Base-by-base conservation (phyloP, 2,888 invertebrate genomes). In the Trilocha varians region DNA sequence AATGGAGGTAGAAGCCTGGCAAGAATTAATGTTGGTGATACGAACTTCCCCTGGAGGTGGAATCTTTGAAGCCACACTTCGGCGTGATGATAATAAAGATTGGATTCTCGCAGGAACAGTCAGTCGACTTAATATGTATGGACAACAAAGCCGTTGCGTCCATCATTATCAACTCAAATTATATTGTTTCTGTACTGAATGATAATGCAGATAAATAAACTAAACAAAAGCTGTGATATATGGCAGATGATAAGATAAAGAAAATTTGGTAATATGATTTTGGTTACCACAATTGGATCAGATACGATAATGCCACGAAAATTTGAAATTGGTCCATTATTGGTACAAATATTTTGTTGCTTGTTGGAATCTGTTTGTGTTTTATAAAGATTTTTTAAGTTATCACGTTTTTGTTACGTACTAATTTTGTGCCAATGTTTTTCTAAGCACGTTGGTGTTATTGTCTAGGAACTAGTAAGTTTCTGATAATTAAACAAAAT, bases 41-140 rank as follows among this genome's bases (percentile, higher is more conserved):
- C 78, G 87, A 45, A 91, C 92, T 0, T 49, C 62, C 33, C 95
- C 95, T 0, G 91, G 94, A 1, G 82, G 78, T 36, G 94, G 89
- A 0, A 72, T 91, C 37, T 96, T 96, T 65, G 96, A 97, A 70
- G 93, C 91, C 1, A 94, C 95, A 0, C 83, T 96, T 5, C 71
- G 80, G 0, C 59, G 56, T n/a, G 62, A 61, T n/a, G 57, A 11
- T 25, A 25, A 51, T 15, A 47, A 47, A 3, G 49, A 56, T 14
- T 88, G 87, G 70, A 65, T 71, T 38, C 68, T 93, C 1, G 82
- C 91, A 0, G 95, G 95, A 14, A 90, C 92, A 18, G 87, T 94
- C 37, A 93, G 93, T 65, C 87, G 95, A 39, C 87, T 94, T 40
- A 94, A 94, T 70, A 79, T 92, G 33, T 94, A 95, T 63, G 93